Base-by-base conservation (phyloP, 2,888 invertebrate genomes). In the Xestia xanthographa region DNA sequence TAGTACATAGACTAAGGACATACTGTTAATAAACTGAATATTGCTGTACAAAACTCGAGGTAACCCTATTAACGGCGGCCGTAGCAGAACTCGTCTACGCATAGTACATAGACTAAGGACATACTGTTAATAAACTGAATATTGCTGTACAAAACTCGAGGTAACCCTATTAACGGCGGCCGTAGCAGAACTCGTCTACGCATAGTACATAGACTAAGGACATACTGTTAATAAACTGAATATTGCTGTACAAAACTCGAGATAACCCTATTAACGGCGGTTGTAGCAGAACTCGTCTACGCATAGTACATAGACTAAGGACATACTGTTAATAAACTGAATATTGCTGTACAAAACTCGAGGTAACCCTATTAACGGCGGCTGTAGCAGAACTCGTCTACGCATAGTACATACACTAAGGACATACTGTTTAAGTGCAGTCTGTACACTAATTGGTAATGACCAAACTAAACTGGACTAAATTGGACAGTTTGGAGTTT, bases 401-500 rank as follows among this genome's bases (percentile, higher is more conserved):
- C 77, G 69, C 85, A 66, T 56, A 75, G 65, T 69, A 79, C 77
- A 80, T 84, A 69, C 80, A 86, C 84, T 91, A 90, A 91, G 91
- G 91, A 89, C 91, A 88, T 87, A 88, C 86, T 87, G 85, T 88
- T 88, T 89, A 75, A 84, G 87, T 86, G 86, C 72, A 79, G 74
- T 83, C 86, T 85, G 80, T 69, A 80, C 78, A 84, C 88, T 90
- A 92, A 91, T 92, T 91, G 90, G 87, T 87, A 88, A 86, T 88
- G 75, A 80, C 77, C 81, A 67, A 83, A 87, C 87, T 89, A 87
- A 90, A 91, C 90, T 90, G 87, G 84, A 80, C 82, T 86, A 86
- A 88, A 82, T 82, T 82, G 60, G 74, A 56, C 68, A 62, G 72
- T 77, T 82, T 63, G 22, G 69, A 62, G 29, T 77, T 72, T 6